Evolutionary conservation across 2,113 vertebrate genomes (phyloP).

Genomic region (Callipepla squamata): DNA sequence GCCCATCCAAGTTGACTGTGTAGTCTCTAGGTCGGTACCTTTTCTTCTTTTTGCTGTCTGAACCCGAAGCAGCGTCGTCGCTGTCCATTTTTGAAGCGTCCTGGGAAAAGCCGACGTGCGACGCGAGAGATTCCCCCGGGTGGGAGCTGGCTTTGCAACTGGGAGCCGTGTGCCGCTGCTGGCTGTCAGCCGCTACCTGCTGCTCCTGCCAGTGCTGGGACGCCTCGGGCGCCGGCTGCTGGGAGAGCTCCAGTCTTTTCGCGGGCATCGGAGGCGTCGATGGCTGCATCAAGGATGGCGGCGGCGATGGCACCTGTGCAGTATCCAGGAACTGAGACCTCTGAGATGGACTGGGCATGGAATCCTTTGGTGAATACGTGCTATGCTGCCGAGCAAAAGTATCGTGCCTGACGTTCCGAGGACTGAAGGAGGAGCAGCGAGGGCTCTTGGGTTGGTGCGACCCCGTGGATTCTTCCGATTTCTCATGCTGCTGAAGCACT

Average conservation of each 20-base stretch:
- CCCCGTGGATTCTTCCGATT: slow-evolving; percentile 76
- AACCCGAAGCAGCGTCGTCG: slow-evolving; percentile 76
- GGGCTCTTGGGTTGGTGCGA: slow-evolving; percentile 80
- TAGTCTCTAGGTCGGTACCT: slow-evolving; percentile 86
- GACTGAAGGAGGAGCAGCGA: slow-evolving; percentile 80
- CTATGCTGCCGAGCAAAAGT: slow-evolving; percentile 79
- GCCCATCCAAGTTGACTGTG: slow-evolving; percentile 80
- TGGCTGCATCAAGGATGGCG: slow-evolving; percentile 73
- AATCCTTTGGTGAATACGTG: slow-evolving; percentile 83
- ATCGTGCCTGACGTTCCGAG: slow-evolving; percentile 81
- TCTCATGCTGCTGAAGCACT: slow-evolving; percentile 86
- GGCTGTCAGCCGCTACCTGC: slow-evolving; percentile 74
- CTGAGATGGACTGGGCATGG: slow-evolving; percentile 83
- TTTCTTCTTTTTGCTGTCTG: slow-evolving; percentile 86
- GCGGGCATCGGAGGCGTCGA: slow-evolving; percentile 75
- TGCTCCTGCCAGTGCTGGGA: slow-evolving; percentile 82
- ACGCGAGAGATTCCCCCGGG: slow-evolving; percentile 53
- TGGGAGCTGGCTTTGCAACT: slow-evolving; percentile 67
- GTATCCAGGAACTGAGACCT: slow-evolving; percentile 76
- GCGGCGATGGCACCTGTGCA: slow-evolving; percentile 80
- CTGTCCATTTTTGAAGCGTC: slow-evolving; percentile 79
- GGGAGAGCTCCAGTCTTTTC: slow-evolving; percentile 76
- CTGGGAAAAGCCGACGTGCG: slow-evolving; percentile 70
- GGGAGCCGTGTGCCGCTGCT: slow-evolving; percentile 73
- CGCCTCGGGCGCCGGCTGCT: slow-evolving; percentile 49